These are phyloP conservation scores for Metopolophium dirhodum DNA, from an alignment of 1,140 invertebrate species.

Conservation along the genomic window DNA sequence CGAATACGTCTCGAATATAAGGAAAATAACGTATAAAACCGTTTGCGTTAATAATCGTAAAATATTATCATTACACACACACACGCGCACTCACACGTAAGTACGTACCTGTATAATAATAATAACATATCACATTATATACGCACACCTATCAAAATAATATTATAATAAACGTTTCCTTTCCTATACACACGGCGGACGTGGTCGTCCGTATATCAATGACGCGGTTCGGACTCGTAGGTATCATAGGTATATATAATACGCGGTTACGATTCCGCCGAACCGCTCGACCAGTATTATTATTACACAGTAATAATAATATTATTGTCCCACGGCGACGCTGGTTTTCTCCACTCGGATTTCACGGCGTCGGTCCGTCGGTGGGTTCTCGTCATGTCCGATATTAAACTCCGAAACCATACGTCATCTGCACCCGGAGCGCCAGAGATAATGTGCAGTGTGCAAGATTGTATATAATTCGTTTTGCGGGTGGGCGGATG, in stretches of 20 bases:
- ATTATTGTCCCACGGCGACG: not conserved
- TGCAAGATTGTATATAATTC: not conserved
- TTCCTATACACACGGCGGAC: not conserved
- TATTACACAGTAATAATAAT: not conserved
- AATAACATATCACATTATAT: not conserved
- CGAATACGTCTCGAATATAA: not conserved
- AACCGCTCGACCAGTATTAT: not conserved
- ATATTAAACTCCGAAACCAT: not conserved
- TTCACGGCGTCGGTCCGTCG: not conserved
- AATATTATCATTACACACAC: slow-evolving; percentile 17
- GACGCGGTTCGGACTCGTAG: not conserved
- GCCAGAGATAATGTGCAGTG: no score
- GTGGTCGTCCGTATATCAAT: not conserved
- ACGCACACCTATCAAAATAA: not conserved
- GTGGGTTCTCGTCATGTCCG: not conserved
- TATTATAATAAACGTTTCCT: not conserved
- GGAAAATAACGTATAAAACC: not conserved
- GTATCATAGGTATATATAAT: not conserved
- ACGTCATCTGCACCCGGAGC: not conserved
- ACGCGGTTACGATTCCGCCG: not conserved
- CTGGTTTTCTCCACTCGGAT: not conserved
- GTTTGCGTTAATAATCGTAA: slow-evolving; percentile 16
- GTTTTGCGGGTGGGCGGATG: not conserved
- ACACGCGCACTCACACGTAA: no score
- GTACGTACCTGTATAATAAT: no score